Conservation (phyloP, 2,113 vertebrate species). For the Perca fluviatilis region DNA sequence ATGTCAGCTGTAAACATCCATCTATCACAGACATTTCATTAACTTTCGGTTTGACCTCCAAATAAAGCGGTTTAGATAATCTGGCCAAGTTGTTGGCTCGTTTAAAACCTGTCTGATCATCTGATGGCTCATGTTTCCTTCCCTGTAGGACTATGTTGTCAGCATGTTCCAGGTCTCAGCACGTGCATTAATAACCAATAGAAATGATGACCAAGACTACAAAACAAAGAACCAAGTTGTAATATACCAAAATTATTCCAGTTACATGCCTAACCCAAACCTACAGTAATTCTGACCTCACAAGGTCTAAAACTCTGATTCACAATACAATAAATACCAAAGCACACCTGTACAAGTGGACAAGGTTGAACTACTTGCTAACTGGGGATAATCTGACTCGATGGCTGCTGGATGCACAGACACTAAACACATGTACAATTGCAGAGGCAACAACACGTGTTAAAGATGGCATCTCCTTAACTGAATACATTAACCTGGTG, state of each 20-base stretch:
- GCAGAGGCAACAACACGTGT: conserved; percentile 37
- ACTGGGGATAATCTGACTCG: neutral
- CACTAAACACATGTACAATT: neutral
- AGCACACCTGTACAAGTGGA: neutral
- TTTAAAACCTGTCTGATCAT: neutral
- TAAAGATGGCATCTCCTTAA: conserved; percentile 43
- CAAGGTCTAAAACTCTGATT: neutral
- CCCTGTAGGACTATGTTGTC: neutral
- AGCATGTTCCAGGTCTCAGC: neutral
- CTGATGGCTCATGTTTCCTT: too few species aligned
- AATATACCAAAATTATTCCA: neutral
- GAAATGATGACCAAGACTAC: neutral
- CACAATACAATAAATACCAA: neutral
- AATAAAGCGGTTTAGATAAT: neutral
- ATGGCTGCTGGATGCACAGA: conserved; percentile 1
- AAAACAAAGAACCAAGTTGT: neutral
- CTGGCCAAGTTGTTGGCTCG: neutral
- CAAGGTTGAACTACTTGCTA: neutral
- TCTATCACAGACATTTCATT: neutral
- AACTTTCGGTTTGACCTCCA: neutral
- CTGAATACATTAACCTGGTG: conserved; percentile 51
- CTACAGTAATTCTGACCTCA: neutral
- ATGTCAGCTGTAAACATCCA: neutral
- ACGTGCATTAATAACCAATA: neutral
- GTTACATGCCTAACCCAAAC: neutral